Evolutionary conservation across 1,140 invertebrate genomes (phyloP), one percentile per base, ranked within the genome.

Genomic region (Drosophila tristis): DNA sequence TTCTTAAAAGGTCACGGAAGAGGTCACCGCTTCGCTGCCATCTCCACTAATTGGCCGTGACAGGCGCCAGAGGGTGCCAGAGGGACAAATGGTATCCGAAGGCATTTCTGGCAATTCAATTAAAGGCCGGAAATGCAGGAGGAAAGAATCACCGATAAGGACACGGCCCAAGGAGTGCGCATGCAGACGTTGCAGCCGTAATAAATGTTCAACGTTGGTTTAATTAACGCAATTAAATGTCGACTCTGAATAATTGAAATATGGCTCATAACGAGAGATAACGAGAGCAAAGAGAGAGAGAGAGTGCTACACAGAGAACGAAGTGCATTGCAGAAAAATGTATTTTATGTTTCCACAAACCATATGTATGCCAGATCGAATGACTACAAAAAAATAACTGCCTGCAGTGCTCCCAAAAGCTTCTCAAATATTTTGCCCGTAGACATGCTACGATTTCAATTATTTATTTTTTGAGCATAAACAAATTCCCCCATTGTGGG

Each of bases 181-280:
- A 39, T 11, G 35, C 11, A 25, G 35, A 39, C 35, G 47, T 43
- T 45, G 35, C 25, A 44, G 39, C 68, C 43, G 72, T 59, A 75
- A 75, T 75, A 75, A 75, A 75, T 75, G 72, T 75, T 59, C 61
- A 75, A 59, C 72, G 54, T 54, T 75, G 72, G 31, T 74, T 75
- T 75, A 75, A 75, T 75, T 75, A 75, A 75, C 44, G 62, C 72
- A 75, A 75, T 75, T 75, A 75, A 75, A 59, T 66, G 72, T 49
- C 31, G 54, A 59, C 54, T 58, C 61, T 66, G 72, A 66, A 75
- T 75, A 75, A 75, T 75, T 75, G 49, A 75, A 75, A 75, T 75
- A 39, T 43, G 72, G 48, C 35, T 39, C 35, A 39, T 5, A 39
- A 13, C 35, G 11, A 39, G 35, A 39, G 35, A 39, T 1, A 11